Evolutionary conservation across 1,140 invertebrate species (phyloP).

Genomic region (Drosophila navojoa): DNA sequence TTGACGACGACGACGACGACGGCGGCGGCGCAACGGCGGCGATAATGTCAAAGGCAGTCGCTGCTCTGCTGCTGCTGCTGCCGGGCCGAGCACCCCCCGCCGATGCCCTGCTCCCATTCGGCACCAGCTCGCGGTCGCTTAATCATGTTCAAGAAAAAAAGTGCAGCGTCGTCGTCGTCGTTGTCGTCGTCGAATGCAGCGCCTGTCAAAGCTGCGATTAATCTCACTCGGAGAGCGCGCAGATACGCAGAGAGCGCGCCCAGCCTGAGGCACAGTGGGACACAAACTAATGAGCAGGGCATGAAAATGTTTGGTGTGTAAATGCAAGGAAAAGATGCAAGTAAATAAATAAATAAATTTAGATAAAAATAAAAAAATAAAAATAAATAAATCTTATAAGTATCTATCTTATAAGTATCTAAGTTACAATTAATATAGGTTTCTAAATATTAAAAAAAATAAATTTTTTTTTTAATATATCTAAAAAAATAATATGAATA

Average conservation of each 20-base stretch:
- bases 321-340: neutral
- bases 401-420: too few species aligned
- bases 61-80: too few species aligned
- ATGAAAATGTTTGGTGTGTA: neutral
- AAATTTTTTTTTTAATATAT: too few species aligned
- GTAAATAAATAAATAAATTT: too few species aligned
- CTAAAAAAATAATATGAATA: too few species aligned
- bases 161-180: conserved; percentile 50
- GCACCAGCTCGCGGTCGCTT: conserved; percentile 26
- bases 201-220: conserved; percentile 80
- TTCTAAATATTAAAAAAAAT: too few species aligned
- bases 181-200: conserved; percentile 53
- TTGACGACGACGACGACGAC: conserved; percentile 53
- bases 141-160: conserved; percentile 51
- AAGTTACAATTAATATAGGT: too few species aligned
- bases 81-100: neutral
- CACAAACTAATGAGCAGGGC: neutral
- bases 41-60: conserved; percentile 75
- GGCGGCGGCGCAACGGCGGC: conserved; percentile 56
- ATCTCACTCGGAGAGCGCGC: conserved; percentile 68
- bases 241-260: conserved; percentile 23
- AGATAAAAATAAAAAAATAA: too few species aligned
- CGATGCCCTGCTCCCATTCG: neutral
- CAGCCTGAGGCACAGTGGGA: conserved; percentile 38
- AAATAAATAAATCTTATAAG: too few species aligned